These are phyloP conservation scores for Bicyclus anynana DNA, from an alignment of 1,140 invertebrate genomes.

Conservation along the genomic window DNA sequence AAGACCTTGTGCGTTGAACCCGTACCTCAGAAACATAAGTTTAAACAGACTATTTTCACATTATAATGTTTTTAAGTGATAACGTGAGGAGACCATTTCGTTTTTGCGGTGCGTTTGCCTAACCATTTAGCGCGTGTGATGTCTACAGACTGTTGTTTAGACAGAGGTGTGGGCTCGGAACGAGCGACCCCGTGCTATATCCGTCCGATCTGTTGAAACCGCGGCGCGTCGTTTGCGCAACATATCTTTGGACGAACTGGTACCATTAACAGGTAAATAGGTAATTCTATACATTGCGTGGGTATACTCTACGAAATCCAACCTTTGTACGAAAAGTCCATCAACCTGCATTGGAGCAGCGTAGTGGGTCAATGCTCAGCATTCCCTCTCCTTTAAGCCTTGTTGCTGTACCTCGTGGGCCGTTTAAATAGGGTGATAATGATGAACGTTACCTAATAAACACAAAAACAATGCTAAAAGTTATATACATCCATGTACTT, in stretches of 20 bases:
- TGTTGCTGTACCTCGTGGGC: too few species aligned
- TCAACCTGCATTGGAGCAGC: not conserved
- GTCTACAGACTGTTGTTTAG: slow-evolving; percentile 52
- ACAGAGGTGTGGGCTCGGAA: slow-evolving; percentile 57
- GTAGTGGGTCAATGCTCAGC: too few species aligned
- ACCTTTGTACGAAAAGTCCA: not conserved
- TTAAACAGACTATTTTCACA: slow-evolving; percentile 24
- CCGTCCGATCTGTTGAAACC: slow-evolving; percentile 64
- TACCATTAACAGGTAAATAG: slow-evolving; percentile 30
- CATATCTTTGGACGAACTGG: slow-evolving; percentile 45
- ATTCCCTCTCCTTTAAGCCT: too few species aligned
- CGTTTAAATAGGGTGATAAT: too few species aligned
- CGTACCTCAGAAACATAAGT: slow-evolving; percentile 9
- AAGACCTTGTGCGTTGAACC: slow-evolving; percentile 27
- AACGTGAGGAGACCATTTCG: slow-evolving; percentile 33
- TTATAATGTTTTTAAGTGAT: slow-evolving; percentile 33
- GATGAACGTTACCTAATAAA: too few species aligned
- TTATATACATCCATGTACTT: too few species aligned
- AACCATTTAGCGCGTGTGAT: slow-evolving; percentile 51
- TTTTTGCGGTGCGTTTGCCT: slow-evolving; percentile 38
- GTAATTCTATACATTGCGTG: too few species aligned
- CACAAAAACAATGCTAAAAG: too few species aligned
- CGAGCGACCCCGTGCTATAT: slow-evolving; percentile 71
- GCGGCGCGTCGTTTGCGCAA: slow-evolving; percentile 46
- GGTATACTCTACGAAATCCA: not conserved